Base-by-base conservation (phyloP, 2,797 vertebrate genomes). In the Pangasius mekongensis region DNA sequence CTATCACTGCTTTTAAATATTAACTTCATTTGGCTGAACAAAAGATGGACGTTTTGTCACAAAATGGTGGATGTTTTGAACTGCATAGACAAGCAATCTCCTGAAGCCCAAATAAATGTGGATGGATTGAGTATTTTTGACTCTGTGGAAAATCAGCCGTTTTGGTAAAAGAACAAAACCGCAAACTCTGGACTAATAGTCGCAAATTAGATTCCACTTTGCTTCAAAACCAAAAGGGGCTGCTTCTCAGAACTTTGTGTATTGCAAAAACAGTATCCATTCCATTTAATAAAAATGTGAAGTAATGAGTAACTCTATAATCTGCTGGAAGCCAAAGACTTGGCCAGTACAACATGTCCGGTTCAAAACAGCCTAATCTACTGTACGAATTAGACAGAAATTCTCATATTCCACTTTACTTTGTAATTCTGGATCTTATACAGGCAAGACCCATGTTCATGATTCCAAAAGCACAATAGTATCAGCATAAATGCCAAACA, bases 401-500 rank as follows among this genome's bases (percentile, higher is more conserved):
- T 60, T 87, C 78, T 90, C 91, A 90, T 87, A 86, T 94, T 91
- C 77, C 83, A 83, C 14, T 89, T 89, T 67, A 73, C 73, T 89
- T 62, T 81, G 64, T 84, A 84, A 86, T 81, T 60, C 30, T 88
- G 33, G 39, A 22, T 49, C 30, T 54, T 86, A 86, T 73, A 74
- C 18, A 83, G 74, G 30, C 67, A 85, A 58, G 36, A 77, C 47
- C 60, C 30, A 62, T 74, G 83, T 36, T 69, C 11, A 52, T 69
- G 11, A 77, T 49, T 85, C 36, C 58, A 66, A 83, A 87, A 88
- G 62, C 7, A 82, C 77, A 78, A 83, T 89, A 83, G 77, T 84
- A 49, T 73, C 36, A 88, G 78, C 52, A 52, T 64, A 82, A 86
- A 66, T 39, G 67, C 86, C 74, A 90, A 78, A 83, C 83, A 69